Evolutionary conservation across 2,797 vertebrate species (phyloP), one percentile per base, ranked within the genome.

Genomic region (Gallinago solitaria): DNA sequence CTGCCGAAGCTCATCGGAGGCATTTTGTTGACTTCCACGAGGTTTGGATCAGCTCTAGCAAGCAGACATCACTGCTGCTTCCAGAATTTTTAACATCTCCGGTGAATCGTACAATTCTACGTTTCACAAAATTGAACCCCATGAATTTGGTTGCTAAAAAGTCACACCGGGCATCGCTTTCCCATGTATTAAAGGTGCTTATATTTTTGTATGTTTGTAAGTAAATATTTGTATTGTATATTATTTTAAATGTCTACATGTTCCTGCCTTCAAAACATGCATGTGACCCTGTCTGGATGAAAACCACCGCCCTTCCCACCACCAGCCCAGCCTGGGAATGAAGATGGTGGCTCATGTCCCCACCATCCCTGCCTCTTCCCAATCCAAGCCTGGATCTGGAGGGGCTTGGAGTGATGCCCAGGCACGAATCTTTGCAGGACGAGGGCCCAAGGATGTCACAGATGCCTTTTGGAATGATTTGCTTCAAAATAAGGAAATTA

Each of bases 201-300:
- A 94, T 97, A 92, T 99, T 99, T 99, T 98, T 98, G 97, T 99
- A 98, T 98, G 98, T 99, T 99, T 99, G 99, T 99, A 99, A 99
- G 99, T 99, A 99, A 98, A 98, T 99, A 96, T 98, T 97, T 97
- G 98, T 98, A 98, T 98, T 98, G 98, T 99, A 98, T 98, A 98
- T 99, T 98, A 98, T 98, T 98, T 95, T 97, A 82, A 91, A 90
- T 64, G 88, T 95, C 90, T 96, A 97, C 94, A 96, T 98, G 97
- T 98, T 97, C 98, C 98, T 97, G 98, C 98, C 98, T 99, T 98
- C 98, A 98, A 98, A 98, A 98, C 98, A 84, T 97, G 98, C 98
- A 97, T 98, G 98, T 98, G 98, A 98, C 97, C 97, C 97, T 96
- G 90, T 87, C 88, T 87, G 90, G n/a, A 76, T 93, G 41, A 56